phyloP scores from a whole-genome alignment of 2,888 invertebrate genomes.

The Chromoteleia sp. region DNA sequence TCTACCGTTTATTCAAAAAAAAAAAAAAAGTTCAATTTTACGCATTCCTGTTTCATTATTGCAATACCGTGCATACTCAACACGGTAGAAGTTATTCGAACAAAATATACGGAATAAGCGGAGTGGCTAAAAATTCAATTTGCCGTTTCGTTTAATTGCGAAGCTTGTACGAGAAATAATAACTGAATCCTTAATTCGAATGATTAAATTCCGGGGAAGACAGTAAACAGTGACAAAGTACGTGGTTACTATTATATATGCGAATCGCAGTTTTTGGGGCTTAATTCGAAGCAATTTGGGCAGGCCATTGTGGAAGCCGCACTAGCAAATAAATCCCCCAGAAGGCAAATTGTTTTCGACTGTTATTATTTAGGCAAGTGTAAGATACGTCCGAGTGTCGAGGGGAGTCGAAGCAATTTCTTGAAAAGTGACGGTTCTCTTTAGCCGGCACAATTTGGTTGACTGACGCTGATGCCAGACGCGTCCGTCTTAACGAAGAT shows the following conservation, averaged over 20 bases:
- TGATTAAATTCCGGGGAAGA: slow-evolving; percentile 57
- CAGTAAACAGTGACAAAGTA: slow-evolving; percentile 38
- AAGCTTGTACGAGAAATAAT: slow-evolving; percentile 13
- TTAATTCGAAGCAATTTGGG: slow-evolving; percentile 65
- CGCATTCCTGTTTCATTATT: slow-evolving; percentile 30
- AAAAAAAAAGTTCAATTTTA: slow-evolving; percentile 26
- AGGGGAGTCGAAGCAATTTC: slow-evolving; percentile 72
- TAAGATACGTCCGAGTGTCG: slow-evolving; percentile 55
- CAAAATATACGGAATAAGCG: slow-evolving; percentile 4
- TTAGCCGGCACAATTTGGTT: slow-evolving; percentile 71
- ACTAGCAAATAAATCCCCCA: slow-evolving; percentile 61
- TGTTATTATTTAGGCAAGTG: slow-evolving; percentile 67
- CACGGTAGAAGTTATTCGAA: slow-evolving; percentile 14
- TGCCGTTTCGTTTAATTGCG: slow-evolving; percentile 23
- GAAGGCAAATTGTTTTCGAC: slow-evolving; percentile 69
- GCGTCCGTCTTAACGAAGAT: slow-evolving; percentile 80
- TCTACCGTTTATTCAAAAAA: too few species aligned
- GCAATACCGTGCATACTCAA: slow-evolving; percentile 4
- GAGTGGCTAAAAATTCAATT: slow-evolving; percentile 34
- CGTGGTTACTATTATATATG: slow-evolving; percentile 47
- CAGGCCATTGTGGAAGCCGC: slow-evolving; percentile 58
- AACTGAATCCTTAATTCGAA: slow-evolving; percentile 46
- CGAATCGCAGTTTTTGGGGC: slow-evolving; percentile 67
- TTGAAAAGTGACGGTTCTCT: slow-evolving; percentile 72
- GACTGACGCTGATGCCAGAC: slow-evolving; percentile 71